Conservation (phyloP, 2,113 vertebrate species). For the Procavia capensis region DNA sequence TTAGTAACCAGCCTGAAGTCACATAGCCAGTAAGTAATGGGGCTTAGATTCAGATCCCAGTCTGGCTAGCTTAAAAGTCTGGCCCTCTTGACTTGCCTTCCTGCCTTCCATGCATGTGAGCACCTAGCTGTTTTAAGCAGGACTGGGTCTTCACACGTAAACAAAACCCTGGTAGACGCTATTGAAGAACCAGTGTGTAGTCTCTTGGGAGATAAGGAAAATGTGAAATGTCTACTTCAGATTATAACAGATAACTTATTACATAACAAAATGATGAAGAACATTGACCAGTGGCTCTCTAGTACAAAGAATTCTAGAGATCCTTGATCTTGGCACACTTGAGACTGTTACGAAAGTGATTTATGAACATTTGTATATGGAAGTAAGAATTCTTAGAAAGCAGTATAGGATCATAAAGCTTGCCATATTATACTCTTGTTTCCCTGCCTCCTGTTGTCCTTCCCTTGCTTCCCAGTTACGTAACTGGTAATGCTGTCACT, state of each 20-base stretch:
- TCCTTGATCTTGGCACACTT: background rate
- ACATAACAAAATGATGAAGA: background rate
- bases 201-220: background rate
- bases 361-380: background rate
- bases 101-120: background rate
- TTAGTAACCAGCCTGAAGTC: background rate
- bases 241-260: too few relatives aligned
- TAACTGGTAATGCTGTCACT: background rate
- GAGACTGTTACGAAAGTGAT: background rate
- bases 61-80: background rate
- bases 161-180: background rate
- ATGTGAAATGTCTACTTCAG: too few relatives aligned
- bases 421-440: background rate
- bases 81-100: background rate
- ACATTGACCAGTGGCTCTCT: background rate
- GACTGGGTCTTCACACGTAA: slow-evolving; percentile 8
- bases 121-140: slow-evolving; percentile 1
- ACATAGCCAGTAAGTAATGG: background rate
- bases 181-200: background rate
- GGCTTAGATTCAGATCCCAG: background rate
- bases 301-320: background rate
- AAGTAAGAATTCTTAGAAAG: background rate
- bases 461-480: background rate
- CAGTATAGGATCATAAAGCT: background rate
- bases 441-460: background rate